A percentile compares a stretch with the other conserved stretches of the same genome.
Evolutionary conservation across 1,140 invertebrate genomes (phyloP).

Genomic region (Archegozetes longisetosus): DNA sequence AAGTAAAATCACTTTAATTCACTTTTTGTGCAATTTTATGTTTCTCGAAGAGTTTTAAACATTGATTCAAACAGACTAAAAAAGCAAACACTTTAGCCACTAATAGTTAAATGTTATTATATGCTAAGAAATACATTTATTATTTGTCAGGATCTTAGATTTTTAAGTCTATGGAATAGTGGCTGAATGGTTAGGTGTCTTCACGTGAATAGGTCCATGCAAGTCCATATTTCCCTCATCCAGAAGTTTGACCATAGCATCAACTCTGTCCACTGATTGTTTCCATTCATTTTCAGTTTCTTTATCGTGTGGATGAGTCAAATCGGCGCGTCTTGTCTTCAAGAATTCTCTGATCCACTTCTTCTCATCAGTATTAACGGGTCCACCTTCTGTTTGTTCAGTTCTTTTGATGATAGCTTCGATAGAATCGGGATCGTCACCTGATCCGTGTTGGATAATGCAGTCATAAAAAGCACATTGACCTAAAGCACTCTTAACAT

Average conservation of each 20-base stretch:
- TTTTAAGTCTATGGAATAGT: too few relatives aligned
- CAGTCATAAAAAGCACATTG: conserved; percentile 9
- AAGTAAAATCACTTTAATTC: too few relatives aligned
- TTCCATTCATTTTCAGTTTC: not conserved
- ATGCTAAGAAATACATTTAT: too few relatives aligned
- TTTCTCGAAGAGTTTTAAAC: too few relatives aligned
- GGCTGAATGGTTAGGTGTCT: conserved; percentile 2
- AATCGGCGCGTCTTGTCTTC: not conserved
- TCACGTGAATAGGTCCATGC: conserved; percentile 5
- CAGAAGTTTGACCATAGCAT: not conserved
- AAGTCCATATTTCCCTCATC: conserved; percentile 4
- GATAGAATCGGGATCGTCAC: conserved; percentile 8
- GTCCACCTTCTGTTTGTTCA: not conserved
- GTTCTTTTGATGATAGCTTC: conserved; percentile 4
- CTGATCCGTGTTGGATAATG: conserved; percentile 12
- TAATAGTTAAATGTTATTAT: too few relatives aligned
- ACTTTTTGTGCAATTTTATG: too few relatives aligned
- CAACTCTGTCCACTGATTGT: conserved; percentile 3
- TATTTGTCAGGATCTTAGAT: too few relatives aligned
- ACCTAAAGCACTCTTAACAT: not conserved
- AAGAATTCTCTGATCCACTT: conserved; percentile 6
- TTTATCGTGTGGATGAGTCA: not conserved
- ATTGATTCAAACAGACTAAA: too few relatives aligned
- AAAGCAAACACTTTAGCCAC: too few relatives aligned
- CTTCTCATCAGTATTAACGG: not conserved